A percentile compares a stretch with the other conserved stretches of the same genome.
Evolutionary conservation across 2,113 vertebrate species (phyloP).

Genomic region (Castor canadensis): DNA sequence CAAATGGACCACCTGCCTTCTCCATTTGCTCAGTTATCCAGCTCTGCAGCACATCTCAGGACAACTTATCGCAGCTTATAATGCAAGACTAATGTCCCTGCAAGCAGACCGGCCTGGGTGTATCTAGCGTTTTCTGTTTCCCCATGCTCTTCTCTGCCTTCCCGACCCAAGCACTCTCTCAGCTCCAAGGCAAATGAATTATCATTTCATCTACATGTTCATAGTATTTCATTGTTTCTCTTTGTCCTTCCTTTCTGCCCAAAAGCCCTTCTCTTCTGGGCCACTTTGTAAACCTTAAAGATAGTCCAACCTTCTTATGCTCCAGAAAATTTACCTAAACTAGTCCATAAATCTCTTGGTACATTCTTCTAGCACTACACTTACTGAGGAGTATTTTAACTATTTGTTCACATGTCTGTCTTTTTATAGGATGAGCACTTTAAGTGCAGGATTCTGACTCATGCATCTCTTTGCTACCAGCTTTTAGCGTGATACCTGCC

Average conservation of each 20-base stretch:
- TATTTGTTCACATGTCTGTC: background rate
- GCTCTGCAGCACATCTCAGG: background rate
- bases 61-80: background rate
- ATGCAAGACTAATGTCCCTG: background rate
- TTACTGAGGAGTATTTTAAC: background rate
- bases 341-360: background rate
- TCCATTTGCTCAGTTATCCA: background rate
- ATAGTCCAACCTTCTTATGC: background rate
- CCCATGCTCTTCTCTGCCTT: background rate
- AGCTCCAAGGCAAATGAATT: background rate
- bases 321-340: background rate
- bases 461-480: background rate
- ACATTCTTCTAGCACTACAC: background rate
- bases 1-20: rapidly evolving
- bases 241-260: background rate
- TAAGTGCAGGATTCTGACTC: background rate
- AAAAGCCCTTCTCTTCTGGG: background rate
- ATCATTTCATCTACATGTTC: background rate
- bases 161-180: background rate
- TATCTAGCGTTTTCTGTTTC: background rate
- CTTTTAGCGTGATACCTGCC: background rate
- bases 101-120: background rate
- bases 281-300: background rate
- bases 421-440: background rate
- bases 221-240: background rate